phyloP scores from a whole-genome alignment of 2,113 vertebrate species.

The Ptyas mucosa region DNA sequence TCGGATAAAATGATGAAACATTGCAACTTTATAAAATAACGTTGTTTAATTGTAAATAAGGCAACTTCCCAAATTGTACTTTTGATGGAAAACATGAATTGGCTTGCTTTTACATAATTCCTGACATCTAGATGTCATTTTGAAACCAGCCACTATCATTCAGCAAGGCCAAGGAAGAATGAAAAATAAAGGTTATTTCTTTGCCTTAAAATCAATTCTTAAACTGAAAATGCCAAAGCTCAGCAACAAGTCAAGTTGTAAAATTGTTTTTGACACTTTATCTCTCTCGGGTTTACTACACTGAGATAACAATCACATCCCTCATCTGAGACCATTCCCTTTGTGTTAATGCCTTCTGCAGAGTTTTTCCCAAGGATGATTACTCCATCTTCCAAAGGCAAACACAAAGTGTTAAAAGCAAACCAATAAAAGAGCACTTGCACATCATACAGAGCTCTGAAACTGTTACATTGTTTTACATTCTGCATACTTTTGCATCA shows the following conservation, averaged over 20 bases:
- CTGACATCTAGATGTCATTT: not conserved
- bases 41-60: not conserved
- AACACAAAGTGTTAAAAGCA: not conserved
- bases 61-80: not conserved
- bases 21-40: not conserved
- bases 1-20: not conserved
- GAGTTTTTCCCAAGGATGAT: not conserved
- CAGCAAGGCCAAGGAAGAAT: not conserved
- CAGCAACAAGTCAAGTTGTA: not conserved
- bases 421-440: not conserved
- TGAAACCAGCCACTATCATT: not conserved
- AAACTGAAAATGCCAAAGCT: not conserved
- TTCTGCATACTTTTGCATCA: not conserved
- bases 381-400: not conserved
- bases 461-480: not conserved
- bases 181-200: not conserved
- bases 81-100: not conserved
- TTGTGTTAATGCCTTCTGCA: not conserved
- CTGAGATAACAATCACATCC: not conserved
- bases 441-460: not conserved
- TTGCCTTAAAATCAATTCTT: not conserved
- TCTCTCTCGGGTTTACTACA: not conserved
- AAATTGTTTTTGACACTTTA: not conserved
- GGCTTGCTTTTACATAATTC: not conserved
- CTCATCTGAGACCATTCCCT: not conserved